Conservation (phyloP, 2,797 vertebrate species). For the Falco novaeseelandiae region DNA sequence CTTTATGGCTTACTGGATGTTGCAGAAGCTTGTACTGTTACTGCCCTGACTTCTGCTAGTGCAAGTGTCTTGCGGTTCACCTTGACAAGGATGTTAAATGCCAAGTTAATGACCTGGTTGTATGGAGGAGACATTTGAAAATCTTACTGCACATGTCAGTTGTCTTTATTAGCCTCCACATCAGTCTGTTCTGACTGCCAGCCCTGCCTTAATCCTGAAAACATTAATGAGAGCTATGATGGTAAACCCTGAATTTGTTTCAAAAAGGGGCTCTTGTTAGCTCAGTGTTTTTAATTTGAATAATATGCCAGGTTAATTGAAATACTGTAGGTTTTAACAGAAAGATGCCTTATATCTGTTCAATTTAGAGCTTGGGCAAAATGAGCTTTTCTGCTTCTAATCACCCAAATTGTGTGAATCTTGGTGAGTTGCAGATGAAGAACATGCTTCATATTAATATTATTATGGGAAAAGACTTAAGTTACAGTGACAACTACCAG, state of each 20-base stretch:
- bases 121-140: not conserved
- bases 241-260: not conserved
- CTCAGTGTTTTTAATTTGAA: not conserved
- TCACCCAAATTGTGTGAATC: not conserved
- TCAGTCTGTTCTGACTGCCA: not conserved
- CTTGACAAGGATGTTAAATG: not conserved
- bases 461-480: not conserved
- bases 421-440: not conserved
- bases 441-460: not conserved
- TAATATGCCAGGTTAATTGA: not conserved
- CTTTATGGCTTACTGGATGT: not conserved
- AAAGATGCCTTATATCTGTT: not conserved
- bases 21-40: not conserved
- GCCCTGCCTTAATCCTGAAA: not conserved
- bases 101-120: not conserved
- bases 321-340: not conserved
- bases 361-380: not conserved
- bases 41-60: not conserved
- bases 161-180: not conserved
- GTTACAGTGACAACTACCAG: not conserved
- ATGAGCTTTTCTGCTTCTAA: not conserved
- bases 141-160: not conserved
- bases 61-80: not conserved
- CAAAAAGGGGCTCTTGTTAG: not conserved
- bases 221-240: not conserved